Base-by-base conservation (phyloP, 2,888 invertebrate species). In the Athalia rosae region DNA sequence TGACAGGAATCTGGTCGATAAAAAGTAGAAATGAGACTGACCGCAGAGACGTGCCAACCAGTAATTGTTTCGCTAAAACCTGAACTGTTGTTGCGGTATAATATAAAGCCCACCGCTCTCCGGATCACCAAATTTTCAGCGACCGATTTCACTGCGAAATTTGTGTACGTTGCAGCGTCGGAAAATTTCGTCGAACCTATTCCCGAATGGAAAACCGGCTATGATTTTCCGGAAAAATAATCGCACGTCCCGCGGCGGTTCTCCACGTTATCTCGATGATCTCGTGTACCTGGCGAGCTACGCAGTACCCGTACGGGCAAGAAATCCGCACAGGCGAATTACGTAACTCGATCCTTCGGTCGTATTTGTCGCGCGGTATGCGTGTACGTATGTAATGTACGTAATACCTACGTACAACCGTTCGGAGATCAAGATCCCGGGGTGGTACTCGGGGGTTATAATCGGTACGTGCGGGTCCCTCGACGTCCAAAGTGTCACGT, bases 41-140 rank as follows among this genome's bases (percentile, higher is more conserved):
- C 11, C 69, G 82, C 82, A 82, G 80, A 82, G 85, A 87, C 86
- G 87, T 84, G 87, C 86, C 85, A 85, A 86, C 84, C 87, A 83
- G 86, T 87, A 87, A 87, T 87, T 87, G 87, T 87, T 87, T 56
- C 13, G 56, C 13, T 69, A 50, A 66, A 69, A 69, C 58, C 69
- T 41, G 56, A 56, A 69, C 69, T 69, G 66, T 69, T 69, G 66
- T 47, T 13, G 64, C n/a, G 13, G 6, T 62, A 58, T 41, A 62
- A 6, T 59, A 6, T 4, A 11, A 4, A 62, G 62, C n/a, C 58
- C n/a, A n/a, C n/a, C n/a, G n/a, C n/a, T 13, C 11, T 11, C 58
- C 58, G 58, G 5, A 58, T 7, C 5, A n/a, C 11, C 0, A 28
- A 28, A 28, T 28, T 28, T 28, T 28, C 28, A 28, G 28, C 28